Conservation (phyloP, 2,797 vertebrate species). For the Microctenopoma steveboyesi region DNA sequence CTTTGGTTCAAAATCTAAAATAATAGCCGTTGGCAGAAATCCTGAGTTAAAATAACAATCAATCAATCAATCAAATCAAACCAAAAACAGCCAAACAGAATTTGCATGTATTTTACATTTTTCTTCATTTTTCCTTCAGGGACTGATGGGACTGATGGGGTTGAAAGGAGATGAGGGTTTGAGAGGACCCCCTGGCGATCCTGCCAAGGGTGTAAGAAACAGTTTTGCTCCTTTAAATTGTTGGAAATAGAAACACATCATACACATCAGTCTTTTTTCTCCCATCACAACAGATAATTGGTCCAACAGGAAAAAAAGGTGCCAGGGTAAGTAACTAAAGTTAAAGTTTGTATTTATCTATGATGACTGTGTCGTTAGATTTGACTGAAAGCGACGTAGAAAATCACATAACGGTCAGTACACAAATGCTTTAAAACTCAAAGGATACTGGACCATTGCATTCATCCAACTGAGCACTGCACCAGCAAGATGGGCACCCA, state of each 20-base stretch:
- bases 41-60: not conserved
- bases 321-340: constrained; percentile 80
- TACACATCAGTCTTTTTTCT: constrained; percentile 17
- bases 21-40: not conserved
- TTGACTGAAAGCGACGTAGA: no score
- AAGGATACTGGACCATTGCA: no score
- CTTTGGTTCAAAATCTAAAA: not conserved
- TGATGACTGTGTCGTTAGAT: not conserved
- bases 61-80: not conserved
- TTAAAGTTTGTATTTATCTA: not conserved
- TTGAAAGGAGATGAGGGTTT: constrained; percentile 88
- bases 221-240: not conserved
- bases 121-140: constrained; percentile 74
- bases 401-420: no score
- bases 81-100: not conserved
- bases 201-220: constrained; percentile 87
- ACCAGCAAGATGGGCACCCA: no score
- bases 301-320: constrained; percentile 90
- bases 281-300: constrained; percentile 81
- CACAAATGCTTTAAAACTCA: no score
- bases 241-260: not conserved
- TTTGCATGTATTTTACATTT: not conserved
- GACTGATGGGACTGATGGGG: constrained; percentile 83
- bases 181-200: constrained; percentile 86
- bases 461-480: no score